Evolutionary conservation across 2,113 vertebrate species (phyloP).

Genomic region (Danionella cerebrum): DNA sequence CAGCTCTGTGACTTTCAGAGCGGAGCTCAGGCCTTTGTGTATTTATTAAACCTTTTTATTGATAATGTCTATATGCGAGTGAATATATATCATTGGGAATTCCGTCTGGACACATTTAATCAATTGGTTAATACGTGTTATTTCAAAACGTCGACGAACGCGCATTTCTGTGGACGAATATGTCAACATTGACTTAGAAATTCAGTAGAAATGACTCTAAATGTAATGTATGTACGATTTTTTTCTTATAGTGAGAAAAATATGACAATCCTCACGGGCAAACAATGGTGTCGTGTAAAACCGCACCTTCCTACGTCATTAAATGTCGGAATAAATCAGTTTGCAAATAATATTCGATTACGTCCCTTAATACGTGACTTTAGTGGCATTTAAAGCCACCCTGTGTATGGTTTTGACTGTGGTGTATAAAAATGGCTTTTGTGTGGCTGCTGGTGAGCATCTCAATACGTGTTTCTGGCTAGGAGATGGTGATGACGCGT

Average conservation of each 20-base stretch:
- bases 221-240: not conserved
- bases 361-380: too few relatives aligned
- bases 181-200: not conserved
- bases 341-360: not conserved
- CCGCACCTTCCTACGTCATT: conserved; percentile 26
- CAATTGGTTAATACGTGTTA: not conserved
- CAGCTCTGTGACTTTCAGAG: conserved; percentile 20
- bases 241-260: not conserved
- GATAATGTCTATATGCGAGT: not conserved
- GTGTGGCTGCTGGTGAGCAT: not conserved
- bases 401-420: not conserved
- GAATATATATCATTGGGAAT: not conserved
- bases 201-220: not conserved
- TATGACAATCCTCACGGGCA: not conserved
- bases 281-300: conserved; percentile 22
- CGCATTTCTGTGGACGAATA: not conserved
- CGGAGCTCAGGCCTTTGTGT: not conserved
- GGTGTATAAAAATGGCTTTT: not conserved
- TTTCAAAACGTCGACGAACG: too few relatives aligned
- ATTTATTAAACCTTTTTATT: not conserved
- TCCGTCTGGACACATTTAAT: too few relatives aligned
- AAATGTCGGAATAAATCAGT: not conserved
- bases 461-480: not conserved
- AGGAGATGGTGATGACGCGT: not conserved
- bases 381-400: too few relatives aligned